Evolutionary conservation across 1,140 invertebrate genomes (phyloP), one percentile per base, ranked within the genome.

Genomic region (Centruroides vittatus): DNA sequence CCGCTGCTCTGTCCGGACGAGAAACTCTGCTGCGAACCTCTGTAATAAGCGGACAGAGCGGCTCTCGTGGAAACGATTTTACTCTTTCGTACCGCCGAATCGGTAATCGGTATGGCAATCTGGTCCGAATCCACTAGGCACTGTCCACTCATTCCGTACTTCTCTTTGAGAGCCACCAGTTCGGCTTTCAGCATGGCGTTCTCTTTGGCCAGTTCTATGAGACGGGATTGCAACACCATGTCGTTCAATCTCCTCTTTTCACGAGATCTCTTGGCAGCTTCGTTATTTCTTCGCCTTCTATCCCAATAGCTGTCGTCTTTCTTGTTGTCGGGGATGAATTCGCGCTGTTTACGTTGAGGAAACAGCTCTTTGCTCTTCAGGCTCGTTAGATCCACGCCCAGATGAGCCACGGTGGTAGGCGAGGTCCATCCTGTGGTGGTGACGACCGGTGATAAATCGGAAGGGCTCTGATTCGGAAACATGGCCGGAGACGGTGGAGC

Each of bases 271-370:
- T 94, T 92, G 36, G 92, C 94, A 0, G 94, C 89, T 73, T 97
- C 93, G 74, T 98, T 98, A 75, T 98, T 98, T 46, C 93, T 81
- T 50, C 92, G 79, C 50, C 94, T 79, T 41, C 93, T 80, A 74
- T 97, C 93, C 94, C 94, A 98, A 75, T 98, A 98, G 67, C 86
- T 89, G 67, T 95, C 89, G 70, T 98, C 93, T 73, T 98, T 98
- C 70, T 93, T 94, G 72, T 85, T 92, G 69, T 97, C 93, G 0
- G 93, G 93, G 57, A 95, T 96, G 73, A 97, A 97, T 71, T 96
- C 93, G 3, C 93, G 80, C 71, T 95, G 91, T 70, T 96, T 96
- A 59, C 93, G 65, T 7, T 64, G 48, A 7, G 69, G 67, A 50
- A 69, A 69, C 47, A 65, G 10, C 7, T 66, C 64, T 13, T 47